A percentile compares a stretch with the other conserved stretches of the same genome.
These are phyloP conservation scores for Tupaia chinensis DNA, from an alignment of 2,113 vertebrate species.

Conservation along the genomic window DNA sequence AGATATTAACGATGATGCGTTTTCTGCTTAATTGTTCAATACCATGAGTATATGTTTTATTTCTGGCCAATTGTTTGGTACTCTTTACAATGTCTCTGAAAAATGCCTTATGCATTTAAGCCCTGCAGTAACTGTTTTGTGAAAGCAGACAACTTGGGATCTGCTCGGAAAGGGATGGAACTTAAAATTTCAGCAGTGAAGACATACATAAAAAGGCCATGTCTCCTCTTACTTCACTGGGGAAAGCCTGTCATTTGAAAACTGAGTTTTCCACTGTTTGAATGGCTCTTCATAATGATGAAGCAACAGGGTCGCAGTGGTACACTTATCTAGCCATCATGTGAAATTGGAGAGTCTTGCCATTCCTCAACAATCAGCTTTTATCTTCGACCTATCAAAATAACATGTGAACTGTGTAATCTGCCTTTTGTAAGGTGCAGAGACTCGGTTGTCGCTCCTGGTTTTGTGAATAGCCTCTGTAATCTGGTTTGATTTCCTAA, in stretches of 20 bases:
- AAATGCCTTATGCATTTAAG: constrained; percentile 65
- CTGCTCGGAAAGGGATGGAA: constrained; percentile 53
- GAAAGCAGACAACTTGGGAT: constrained; percentile 53
- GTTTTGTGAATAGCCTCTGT: constrained; percentile 94
- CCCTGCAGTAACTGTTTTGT: constrained; percentile 33
- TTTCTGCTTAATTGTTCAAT: constrained; percentile 62
- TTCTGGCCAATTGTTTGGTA: constrained; percentile 59
- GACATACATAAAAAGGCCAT: background rate
- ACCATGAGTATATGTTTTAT: constrained; percentile 43
- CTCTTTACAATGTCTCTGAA: constrained; percentile 55
- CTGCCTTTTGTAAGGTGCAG: constrained; percentile 93
- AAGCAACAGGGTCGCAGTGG: constrained; percentile 86
- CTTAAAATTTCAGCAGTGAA: constrained; percentile 57
- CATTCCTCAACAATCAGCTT: constrained; percentile 93
- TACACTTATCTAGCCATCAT: constrained; percentile 90
- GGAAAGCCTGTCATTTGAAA: constrained; percentile 73
- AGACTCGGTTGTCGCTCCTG: constrained; percentile 94
- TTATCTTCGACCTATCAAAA: constrained; percentile 95
- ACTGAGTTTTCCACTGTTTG: constrained; percentile 77
- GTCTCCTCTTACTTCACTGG: constrained; percentile 44
- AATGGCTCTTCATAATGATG: constrained; percentile 82
- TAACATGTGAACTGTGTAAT: constrained; percentile 96
- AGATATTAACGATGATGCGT: constrained; percentile 45
- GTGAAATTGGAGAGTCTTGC: constrained; percentile 91
- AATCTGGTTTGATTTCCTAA: constrained; percentile 95